phyloP scores from a whole-genome alignment of 2,113 vertebrate species.

The Nerophis ophidion region DNA sequence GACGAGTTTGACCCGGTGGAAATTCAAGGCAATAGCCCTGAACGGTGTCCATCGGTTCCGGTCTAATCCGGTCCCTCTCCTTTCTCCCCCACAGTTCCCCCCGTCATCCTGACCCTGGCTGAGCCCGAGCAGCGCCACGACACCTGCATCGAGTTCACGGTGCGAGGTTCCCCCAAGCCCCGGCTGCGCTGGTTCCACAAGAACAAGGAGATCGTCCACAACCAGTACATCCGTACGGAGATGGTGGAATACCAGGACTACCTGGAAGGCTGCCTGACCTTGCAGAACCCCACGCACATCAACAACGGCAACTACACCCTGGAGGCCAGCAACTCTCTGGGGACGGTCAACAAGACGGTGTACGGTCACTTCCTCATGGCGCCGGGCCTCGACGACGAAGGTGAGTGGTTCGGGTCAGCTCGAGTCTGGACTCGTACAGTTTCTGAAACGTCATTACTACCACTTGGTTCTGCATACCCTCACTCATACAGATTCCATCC shows the following conservation, averaged over 20 bases:
- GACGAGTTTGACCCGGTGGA: too few relatives aligned
- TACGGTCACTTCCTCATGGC: constrained; percentile 87
- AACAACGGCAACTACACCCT: constrained; percentile 98
- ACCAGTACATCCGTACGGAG: constrained; percentile 82
- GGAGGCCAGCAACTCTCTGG: constrained; percentile 85
- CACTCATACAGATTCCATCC: neutral
- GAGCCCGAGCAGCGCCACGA: constrained; percentile 87
- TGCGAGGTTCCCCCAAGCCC: constrained; percentile 88
- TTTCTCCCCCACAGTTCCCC: constrained; percentile 76
- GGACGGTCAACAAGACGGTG: constrained; percentile 85
- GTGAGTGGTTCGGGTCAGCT: constrained; percentile 31
- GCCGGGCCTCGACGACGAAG: constrained; percentile 58
- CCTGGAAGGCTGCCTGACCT: constrained; percentile 89
- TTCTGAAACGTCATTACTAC: too few relatives aligned
- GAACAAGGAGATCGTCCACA: constrained; percentile 77
- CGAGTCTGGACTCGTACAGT: neutral
- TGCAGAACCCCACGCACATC: constrained; percentile 93
- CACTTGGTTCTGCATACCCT: too few relatives aligned
- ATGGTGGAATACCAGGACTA: constrained; percentile 86
- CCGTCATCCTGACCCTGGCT: constrained; percentile 83
- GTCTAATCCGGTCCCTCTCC: neutral
- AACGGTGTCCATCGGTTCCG: neutral
- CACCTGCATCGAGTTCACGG: constrained; percentile 92
- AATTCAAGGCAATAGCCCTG: too few relatives aligned
- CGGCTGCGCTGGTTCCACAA: constrained; percentile 89